Percentiles rank a stretch among this genome's conserved stretches.
Conservation (phyloP, 2,888 invertebrate genomes). For the Craniophora ligustri region DNA sequence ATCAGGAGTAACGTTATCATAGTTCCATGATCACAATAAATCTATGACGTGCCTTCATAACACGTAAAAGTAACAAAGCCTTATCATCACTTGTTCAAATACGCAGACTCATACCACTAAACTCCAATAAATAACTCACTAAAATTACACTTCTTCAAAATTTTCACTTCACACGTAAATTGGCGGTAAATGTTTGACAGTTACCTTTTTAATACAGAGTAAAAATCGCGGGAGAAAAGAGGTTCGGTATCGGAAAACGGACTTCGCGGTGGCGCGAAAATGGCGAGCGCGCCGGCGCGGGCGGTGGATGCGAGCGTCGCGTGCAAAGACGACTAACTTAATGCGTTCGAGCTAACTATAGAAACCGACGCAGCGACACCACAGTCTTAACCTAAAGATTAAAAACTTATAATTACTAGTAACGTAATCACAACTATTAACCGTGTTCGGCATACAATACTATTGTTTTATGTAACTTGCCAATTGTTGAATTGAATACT, state of each 20-base stretch:
- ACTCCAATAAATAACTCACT: constrained; percentile 49
- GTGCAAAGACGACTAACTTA: constrained; percentile 74
- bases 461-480: constrained; percentile 43
- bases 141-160: constrained; percentile 40
- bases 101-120: constrained; percentile 72
- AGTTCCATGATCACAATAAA: constrained; percentile 24
- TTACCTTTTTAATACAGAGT: constrained; percentile 42
- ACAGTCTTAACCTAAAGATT: constrained; percentile 52
- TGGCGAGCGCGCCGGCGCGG: constrained; percentile 75
- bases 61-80: constrained; percentile 54
- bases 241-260: constrained; percentile 59
- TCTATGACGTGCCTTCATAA: constrained; percentile 22
- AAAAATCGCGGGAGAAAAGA: constrained; percentile 44
- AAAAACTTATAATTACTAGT: constrained; percentile 43
- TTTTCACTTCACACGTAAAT: constrained; percentile 63
- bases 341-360: constrained; percentile 76
- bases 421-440: constrained; percentile 45
- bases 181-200: constrained; percentile 51
- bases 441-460: constrained; percentile 41
- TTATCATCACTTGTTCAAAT: constrained; percentile 73
- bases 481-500: constrained; percentile 44
- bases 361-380: constrained; percentile 69
- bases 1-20: constrained; percentile 14
- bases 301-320: constrained; percentile 79
- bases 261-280: constrained; percentile 76